Evolutionary conservation across 92 coral and sea anemone genomes (phyloP).

Genomic region (Diadumene lineata): DNA sequence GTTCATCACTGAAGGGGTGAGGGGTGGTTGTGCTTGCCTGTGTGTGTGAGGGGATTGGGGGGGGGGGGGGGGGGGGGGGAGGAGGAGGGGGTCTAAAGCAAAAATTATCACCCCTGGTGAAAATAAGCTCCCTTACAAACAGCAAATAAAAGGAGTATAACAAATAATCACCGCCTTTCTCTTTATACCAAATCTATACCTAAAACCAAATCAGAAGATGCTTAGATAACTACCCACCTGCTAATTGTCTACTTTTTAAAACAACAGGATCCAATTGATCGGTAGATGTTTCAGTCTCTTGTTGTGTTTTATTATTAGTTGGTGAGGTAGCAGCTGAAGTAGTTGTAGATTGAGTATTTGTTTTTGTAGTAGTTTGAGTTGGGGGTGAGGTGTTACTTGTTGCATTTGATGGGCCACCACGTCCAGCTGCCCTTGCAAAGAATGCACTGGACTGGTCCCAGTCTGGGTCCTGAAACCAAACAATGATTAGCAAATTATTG

Average conservation of each 20-base stretch:
- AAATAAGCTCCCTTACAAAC: too few relatives aligned
- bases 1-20: too few relatives aligned
- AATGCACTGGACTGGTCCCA: slow-evolving; percentile 99
- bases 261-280: slow-evolving; percentile 85
- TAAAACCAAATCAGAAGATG: too few relatives aligned
- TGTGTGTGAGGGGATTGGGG: too few relatives aligned
- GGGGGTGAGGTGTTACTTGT: slow-evolving; percentile 7
- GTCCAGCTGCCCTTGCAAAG: slow-evolving; percentile 92
- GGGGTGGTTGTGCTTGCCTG: too few relatives aligned
- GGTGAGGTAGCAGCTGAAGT: slow-evolving; percentile 36
- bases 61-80: too few relatives aligned
- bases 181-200: too few relatives aligned
- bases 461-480: slow-evolving; percentile 60
- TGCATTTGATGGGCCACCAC: slow-evolving; percentile 51
- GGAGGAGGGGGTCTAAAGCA: too few relatives aligned
- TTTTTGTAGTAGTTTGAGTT: slow-evolving; percentile 21
- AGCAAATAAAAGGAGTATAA: too few relatives aligned
- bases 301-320: slow-evolving; percentile 44
- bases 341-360: slow-evolving; percentile 18
- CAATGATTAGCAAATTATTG: neutral
- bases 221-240: slow-evolving; percentile 63
- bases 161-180: too few relatives aligned
- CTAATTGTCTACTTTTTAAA: slow-evolving; percentile 89
- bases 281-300: slow-evolving; percentile 34
- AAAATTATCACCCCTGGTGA: too few relatives aligned